A percentile compares a stretch with the other conserved stretches of the same genome.
Evolutionary conservation across 2,888 invertebrate species (phyloP).

Genomic region (Athalia rosae): DNA sequence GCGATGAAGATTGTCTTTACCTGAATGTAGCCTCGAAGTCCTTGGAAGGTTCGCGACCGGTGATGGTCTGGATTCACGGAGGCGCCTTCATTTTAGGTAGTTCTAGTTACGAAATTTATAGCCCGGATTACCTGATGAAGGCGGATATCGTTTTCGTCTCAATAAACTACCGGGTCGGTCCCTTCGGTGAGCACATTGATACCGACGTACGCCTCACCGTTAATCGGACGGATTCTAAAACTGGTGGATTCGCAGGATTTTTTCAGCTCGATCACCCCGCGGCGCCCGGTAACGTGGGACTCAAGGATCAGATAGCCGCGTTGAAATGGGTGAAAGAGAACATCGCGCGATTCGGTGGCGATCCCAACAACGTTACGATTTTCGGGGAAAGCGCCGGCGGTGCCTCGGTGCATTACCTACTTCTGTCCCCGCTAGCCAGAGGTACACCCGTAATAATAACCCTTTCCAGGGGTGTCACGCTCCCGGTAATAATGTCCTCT

Average conservation of each 20-base stretch:
- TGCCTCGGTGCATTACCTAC: conserved; percentile 53
- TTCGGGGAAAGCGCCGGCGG: conserved; percentile 63
- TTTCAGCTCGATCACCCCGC: conserved; percentile 60
- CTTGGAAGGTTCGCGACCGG: conserved; percentile 54
- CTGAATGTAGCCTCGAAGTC: conserved; percentile 70
- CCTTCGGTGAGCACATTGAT: conserved; percentile 13
- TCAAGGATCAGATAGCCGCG: conserved; percentile 63
- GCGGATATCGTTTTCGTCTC: conserved; percentile 30
- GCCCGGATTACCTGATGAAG: conserved; percentile 28
- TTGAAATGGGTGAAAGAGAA: conserved; percentile 64
- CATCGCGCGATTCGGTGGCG: conserved; percentile 62
- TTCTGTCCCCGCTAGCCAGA: conserved; percentile 59
- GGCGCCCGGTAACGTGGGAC: conserved; percentile 63
- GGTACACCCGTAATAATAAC: conserved; percentile 51
- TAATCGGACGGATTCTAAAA: neutral
- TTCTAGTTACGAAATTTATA: neutral
- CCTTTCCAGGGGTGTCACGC: too few species aligned
- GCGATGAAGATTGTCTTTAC: conserved; percentile 75
- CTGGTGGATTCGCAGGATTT: conserved; percentile 57
- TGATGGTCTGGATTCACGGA: conserved; percentile 37
- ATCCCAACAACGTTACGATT: conserved; percentile 62
- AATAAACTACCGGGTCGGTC: conserved; percentile 35
- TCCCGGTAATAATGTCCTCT: neutral
- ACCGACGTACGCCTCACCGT: neutral
- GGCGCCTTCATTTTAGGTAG: conserved; percentile 21